Percentiles rank a stretch among this genome's conserved stretches.
phyloP scores from a whole-genome alignment of 2,888 invertebrate genomes.

The Chrysolina oricalcia region DNA sequence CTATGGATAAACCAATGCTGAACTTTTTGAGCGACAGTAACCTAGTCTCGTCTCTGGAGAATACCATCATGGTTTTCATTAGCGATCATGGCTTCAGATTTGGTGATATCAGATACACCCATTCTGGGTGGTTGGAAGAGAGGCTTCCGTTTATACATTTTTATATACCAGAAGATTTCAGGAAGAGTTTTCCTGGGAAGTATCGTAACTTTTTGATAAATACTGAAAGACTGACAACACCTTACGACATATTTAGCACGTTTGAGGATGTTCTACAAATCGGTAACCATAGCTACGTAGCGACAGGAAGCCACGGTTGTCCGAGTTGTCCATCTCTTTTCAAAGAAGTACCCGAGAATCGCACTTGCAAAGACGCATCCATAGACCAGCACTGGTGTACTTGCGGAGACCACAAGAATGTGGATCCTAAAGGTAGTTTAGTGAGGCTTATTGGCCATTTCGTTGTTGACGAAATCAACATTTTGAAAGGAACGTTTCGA shows the following conservation, averaged over 20 bases:
- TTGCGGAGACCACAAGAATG: conserved; percentile 76
- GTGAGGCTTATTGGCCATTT: conserved; percentile 74
- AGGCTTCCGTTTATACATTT: conserved; percentile 85
- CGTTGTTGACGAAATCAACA: conserved; percentile 50
- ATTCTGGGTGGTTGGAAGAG: conserved; percentile 87
- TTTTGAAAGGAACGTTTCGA: conserved; percentile 72
- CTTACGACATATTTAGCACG: conserved; percentile 85
- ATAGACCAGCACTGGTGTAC: conserved; percentile 85
- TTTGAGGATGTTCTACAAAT: conserved; percentile 77
- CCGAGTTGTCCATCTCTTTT: conserved; percentile 80
- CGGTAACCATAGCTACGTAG: conserved; percentile 68
- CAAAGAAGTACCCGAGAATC: conserved; percentile 74
- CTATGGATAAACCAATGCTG: conserved; percentile 83
- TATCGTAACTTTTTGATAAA: conserved; percentile 77
- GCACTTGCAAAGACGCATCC: conserved; percentile 81
- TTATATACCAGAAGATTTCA: conserved; percentile 79
- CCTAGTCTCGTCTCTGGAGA: conserved; percentile 25
- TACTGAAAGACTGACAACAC: conserved; percentile 80
- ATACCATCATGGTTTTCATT: conserved; percentile 72
- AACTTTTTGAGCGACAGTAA: conserved; percentile 81
- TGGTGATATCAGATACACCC: conserved; percentile 80
- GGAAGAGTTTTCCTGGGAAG: conserved; percentile 73
- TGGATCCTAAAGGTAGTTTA: conserved; percentile 72
- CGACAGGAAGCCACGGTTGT: conserved; percentile 73
- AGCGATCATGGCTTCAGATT: conserved; percentile 89